Base-by-base conservation (phyloP, 2,888 invertebrate species). In the Dasypolia templi region DNA sequence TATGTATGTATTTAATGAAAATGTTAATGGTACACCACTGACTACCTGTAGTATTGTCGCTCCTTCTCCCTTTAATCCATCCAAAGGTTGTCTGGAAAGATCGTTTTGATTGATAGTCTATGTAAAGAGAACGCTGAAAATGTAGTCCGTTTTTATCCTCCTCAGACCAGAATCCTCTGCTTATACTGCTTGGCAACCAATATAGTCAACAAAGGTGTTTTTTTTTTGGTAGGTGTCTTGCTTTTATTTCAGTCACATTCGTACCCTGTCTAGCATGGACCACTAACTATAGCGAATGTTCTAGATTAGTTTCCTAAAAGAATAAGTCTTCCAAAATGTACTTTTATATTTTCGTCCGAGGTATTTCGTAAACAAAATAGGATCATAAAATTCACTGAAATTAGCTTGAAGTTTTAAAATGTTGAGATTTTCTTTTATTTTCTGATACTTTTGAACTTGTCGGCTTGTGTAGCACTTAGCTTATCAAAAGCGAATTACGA, bases 401-500 rank as follows among this genome's bases (percentile, higher is more conserved):
- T 83, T 70, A 35, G 61, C 29, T 65, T 58, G 4, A n/a, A 67
- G 35, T 39, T 71, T 77, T 53, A 65, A 76, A 76, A 58, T n/a
- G n/a, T 26, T 63, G 35, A 69, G 53, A 11, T 51, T 70, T 72
- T 49, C 22, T 72, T 79, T 64, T 79, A 65, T 65, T 77, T 78
- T 64, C 42, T 66, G 42, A 58, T 66, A 42, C 44, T 68, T 58
- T 75, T 39, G 55, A 68, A 75, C 29, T 62, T 55, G 51, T 58
- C 64, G 55, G 71, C 55, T 75, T 81, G 62, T 72, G 75, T 64
- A 81, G 81, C 81, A 84, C 71, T 81, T 84, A 75, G 64, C 59
- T 84, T 81, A 69, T 75, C 62, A 82, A 80, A 81, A 72, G 67
- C 56, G 58, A 75, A 84, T 75, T 69, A 78, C 68, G 58, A 72